These are phyloP conservation scores for Dreissena polymorpha DNA, from an alignment of 1,140 invertebrate species.

Conservation along the genomic window DNA sequence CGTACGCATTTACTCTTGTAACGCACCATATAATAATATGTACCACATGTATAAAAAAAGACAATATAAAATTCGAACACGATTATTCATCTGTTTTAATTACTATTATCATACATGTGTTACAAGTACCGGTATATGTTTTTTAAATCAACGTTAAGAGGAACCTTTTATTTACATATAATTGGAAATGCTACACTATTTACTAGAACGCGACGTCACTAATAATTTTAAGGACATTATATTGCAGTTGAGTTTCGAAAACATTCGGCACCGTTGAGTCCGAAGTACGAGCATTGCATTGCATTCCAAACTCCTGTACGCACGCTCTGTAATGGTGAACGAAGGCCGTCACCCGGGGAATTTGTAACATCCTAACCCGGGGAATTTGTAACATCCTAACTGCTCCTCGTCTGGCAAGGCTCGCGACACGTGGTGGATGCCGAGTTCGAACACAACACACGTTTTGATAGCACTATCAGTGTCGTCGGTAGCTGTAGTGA, in stretches of 20 bases:
- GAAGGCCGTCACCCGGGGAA: slow-evolving; percentile 86
- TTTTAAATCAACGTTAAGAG: too few species aligned
- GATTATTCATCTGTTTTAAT: too few species aligned
- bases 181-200: too few species aligned
- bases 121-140: too few species aligned
- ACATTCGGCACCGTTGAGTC: slow-evolving; percentile 30
- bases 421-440: slow-evolving; percentile 70
- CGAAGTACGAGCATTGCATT: slow-evolving; percentile 5
- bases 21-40: too few species aligned
- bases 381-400: too few species aligned
- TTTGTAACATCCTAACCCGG: slow-evolving; percentile 21
- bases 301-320: slow-evolving; percentile 37
- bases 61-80: too few species aligned
- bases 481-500: slow-evolving; percentile 52
- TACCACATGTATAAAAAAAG: too few species aligned
- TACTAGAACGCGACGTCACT: slow-evolving; percentile 28
- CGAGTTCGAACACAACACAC: slow-evolving; percentile 71
- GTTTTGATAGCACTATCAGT: slow-evolving; percentile 61
- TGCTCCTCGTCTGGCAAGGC: slow-evolving; percentile 32
- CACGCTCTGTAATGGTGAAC: slow-evolving; percentile 91
- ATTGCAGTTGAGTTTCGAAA: slow-evolving; percentile 22
- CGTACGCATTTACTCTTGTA: too few species aligned
- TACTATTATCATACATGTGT: too few species aligned
- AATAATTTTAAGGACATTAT: slow-evolving; percentile 38
- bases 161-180: too few species aligned